Base-by-base conservation (phyloP, 2,888 invertebrate species). In the Yponomeuta plumbellus region DNA sequence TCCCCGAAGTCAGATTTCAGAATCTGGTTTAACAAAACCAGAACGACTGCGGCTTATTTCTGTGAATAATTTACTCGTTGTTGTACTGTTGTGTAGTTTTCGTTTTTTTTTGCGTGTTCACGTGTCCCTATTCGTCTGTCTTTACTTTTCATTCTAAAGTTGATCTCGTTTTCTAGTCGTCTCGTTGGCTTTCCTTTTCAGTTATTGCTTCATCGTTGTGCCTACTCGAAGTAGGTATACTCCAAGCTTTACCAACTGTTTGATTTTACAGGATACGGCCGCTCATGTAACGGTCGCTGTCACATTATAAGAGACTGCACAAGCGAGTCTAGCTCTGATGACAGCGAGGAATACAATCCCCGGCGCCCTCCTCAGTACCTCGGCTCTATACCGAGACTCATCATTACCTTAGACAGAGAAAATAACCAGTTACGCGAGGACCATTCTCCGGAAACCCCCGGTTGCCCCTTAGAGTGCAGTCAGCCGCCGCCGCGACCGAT, bases 271-370 rank as follows among this genome's bases (percentile, higher is more conserved):
- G 90, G 89, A 70, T 83, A 85, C 77, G 77, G 83, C 69, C 84
- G 82, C 52, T 78, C 81, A 68, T 80, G 80, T 73, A 76, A 78
- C 73, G 78, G 80, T 72, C 80, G 79, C 73, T 85, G 81, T 73
- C 80, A 79, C 66, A 73, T 79, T 10, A 73, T 83, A 67, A 78
- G 80, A 69, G 83, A 85, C 68, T 87, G 87, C 69, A 87, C 89
- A 3, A 85, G 86, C 23, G 88, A 88, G 69, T 91, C 91, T 67
- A 90, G 89, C 71, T 82, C 88, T 3, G 87, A 88, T 20, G 86
- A 87, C 58, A 89, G 88, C 72, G 85, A 85, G 66, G 84, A 83
- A 20, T 81, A 77, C 68, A 78, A 76, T 17, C 56, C 57, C n/a
- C 34, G 11, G 23, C 80, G 77, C 68, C 79, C 76, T n/a, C 80